Evolutionary conservation across 2,797 vertebrate species (phyloP), one percentile per base, ranked within the genome.

Genomic region (Schizopygopsis pylzovi): DNA sequence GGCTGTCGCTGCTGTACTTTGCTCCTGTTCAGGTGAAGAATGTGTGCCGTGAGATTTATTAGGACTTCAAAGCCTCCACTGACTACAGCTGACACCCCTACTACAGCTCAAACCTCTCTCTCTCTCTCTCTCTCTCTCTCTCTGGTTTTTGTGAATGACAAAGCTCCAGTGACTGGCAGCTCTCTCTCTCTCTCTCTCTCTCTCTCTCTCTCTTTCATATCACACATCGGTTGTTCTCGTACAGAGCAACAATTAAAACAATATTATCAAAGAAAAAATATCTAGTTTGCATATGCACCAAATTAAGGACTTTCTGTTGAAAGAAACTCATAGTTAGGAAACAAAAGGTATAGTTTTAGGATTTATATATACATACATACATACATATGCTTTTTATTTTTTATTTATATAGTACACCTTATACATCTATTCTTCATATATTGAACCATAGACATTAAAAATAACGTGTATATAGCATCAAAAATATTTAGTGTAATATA

Each of bases 11-110:
- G n/a, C 0, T 81, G 67, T 79, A 87, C 86, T 82, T 86, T 87
- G 86, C 41, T 72, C 85, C 12, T 68, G 16, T 10, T 59, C 73
- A 76, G 76, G 61, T 79, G 72, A 72, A 77, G 49, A 41, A 43
- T 10, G 67, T 70, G 85, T 79, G 72, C 68, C 16, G 71, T 85
- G 75, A 85, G 56, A 89, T 89, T 86, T 81, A 83, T 84, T 80
- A 81, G 39, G 47, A 71, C 86, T 88, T 78, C 79, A 89, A 82
- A 88, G 70, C 49, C 68, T 87, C 81, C 76, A 83, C 73, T 86
- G 80, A 88, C 82, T 86, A 72, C 90, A 80, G 81, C 86, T 61
- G 89, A 90, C 93, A 89, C 92, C 87, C 88, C 88, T 89, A 81
- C 56, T 37, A 20, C 6, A 77, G 45, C 70, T 72, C 63, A 83